Evolutionary conservation across 2,888 invertebrate genomes (phyloP).

Genomic region (Stictocephala bisonia): DNA sequence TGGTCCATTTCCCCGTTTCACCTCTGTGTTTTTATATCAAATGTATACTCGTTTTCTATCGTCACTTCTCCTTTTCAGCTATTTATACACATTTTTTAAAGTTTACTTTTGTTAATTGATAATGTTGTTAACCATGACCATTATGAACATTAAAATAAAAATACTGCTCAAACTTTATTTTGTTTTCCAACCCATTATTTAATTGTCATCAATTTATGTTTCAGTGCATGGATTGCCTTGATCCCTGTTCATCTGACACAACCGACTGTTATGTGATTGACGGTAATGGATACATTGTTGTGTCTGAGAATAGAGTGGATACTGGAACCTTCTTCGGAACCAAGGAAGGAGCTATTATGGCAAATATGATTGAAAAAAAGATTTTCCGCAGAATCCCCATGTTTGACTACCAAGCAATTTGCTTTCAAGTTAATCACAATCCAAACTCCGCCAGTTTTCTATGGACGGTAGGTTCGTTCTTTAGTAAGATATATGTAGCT

Average conservation of each 20-base stretch:
- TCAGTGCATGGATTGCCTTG: slow-evolving; percentile 67
- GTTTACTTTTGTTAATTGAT: no score
- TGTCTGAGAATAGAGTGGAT: slow-evolving; percentile 74
- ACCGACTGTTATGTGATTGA: slow-evolving; percentile 91
- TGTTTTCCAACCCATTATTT: not conserved
- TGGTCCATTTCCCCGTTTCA: no score
- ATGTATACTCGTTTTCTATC: no score
- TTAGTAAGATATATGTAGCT: not conserved
- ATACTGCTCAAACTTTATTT: no score
- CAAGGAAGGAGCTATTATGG: slow-evolving; percentile 80
- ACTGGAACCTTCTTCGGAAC: slow-evolving; percentile 90
- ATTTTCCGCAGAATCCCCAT: slow-evolving; percentile 82
- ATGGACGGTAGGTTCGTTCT: slow-evolving; percentile 61
- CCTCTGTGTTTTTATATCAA: no score
- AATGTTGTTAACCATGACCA: no score
- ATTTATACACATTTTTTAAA: no score
- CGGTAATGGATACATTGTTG: slow-evolving; percentile 88
- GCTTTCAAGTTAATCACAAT: slow-evolving; percentile 66
- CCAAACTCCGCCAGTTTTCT: slow-evolving; percentile 63
- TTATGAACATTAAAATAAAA: no score
- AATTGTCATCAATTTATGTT: slow-evolving; percentile 18
- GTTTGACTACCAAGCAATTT: slow-evolving; percentile 88
- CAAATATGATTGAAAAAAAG: slow-evolving; percentile 75
- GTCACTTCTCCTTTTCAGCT: no score
- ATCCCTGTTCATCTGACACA: slow-evolving; percentile 71